phyloP scores from a whole-genome alignment of 2,113 vertebrate species.

The Trematocara nigrifrons region DNA sequence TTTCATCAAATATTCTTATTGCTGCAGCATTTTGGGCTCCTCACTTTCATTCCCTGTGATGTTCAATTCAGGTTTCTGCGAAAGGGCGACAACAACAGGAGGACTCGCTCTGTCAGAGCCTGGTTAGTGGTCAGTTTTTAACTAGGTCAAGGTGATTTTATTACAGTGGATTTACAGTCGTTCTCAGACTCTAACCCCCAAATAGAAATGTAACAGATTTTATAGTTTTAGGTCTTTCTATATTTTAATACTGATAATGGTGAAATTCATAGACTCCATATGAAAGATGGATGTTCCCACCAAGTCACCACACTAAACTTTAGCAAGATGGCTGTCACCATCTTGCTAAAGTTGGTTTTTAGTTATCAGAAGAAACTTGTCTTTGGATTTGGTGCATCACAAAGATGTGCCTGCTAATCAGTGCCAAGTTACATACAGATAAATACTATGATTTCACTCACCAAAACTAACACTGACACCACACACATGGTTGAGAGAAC shows the following conservation, averaged over 20 bases:
- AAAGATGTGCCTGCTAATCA: background rate
- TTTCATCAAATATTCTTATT: background rate
- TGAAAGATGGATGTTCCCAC: background rate
- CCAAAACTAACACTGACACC: background rate
- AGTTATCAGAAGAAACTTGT: background rate
- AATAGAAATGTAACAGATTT: background rate
- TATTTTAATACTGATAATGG: background rate
- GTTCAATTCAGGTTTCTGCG: background rate
- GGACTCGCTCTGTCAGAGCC: background rate
- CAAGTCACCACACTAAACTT: background rate
- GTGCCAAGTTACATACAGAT: background rate
- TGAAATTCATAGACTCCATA: background rate
- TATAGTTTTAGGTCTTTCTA: background rate
- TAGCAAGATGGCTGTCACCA: background rate
- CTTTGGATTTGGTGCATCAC: background rate
- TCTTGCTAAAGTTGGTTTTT: background rate
- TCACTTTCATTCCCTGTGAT: background rate
- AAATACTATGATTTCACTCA: background rate
- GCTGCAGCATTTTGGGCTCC: background rate
- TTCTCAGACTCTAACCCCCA: background rate
- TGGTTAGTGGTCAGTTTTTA: background rate
- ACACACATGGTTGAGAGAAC: background rate
- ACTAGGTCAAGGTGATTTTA: background rate
- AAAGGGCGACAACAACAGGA: background rate
- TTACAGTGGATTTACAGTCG: background rate